Conservation (phyloP, 2,888 invertebrate species). For the Tyria jacobaeae region DNA sequence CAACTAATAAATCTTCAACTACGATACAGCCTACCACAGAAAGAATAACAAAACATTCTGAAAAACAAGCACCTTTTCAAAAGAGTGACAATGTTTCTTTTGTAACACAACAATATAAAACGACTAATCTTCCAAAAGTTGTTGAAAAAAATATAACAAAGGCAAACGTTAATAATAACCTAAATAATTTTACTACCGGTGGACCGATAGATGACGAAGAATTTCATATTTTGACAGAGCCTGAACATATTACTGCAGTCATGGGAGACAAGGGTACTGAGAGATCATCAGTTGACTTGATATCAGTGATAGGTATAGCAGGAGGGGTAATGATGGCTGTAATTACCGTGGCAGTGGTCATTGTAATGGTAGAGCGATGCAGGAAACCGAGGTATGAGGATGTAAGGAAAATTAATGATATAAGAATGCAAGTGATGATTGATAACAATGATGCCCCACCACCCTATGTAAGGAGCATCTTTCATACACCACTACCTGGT, state of each 20-base stretch:
- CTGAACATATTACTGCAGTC: constrained; percentile 84
- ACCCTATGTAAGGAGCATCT: constrained; percentile 85
- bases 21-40: constrained; percentile 35
- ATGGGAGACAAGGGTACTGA: constrained; percentile 79
- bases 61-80: constrained; percentile 38
- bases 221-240: constrained; percentile 86
- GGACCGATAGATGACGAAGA: constrained; percentile 75
- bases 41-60: constrained; percentile 45
- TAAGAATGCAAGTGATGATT: constrained; percentile 80
- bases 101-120: constrained; percentile 36
- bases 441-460: constrained; percentile 78
- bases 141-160: constrained; percentile 45
- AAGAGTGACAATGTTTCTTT: constrained; percentile 36
- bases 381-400: constrained; percentile 75
- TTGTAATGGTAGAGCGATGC: constrained; percentile 82
- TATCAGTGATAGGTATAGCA: constrained; percentile 83
- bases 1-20: constrained; percentile 38
- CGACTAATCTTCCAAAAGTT: constrained; percentile 35
- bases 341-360: constrained; percentile 81
- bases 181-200: constrained; percentile 65
- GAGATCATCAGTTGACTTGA: constrained; percentile 73
- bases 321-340: constrained; percentile 84
- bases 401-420: constrained; percentile 77
- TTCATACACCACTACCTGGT: constrained; percentile 87
- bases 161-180: constrained; percentile 56